phyloP scores from a whole-genome alignment of 2,113 vertebrate species.

The Chloroceryle aenea region DNA sequence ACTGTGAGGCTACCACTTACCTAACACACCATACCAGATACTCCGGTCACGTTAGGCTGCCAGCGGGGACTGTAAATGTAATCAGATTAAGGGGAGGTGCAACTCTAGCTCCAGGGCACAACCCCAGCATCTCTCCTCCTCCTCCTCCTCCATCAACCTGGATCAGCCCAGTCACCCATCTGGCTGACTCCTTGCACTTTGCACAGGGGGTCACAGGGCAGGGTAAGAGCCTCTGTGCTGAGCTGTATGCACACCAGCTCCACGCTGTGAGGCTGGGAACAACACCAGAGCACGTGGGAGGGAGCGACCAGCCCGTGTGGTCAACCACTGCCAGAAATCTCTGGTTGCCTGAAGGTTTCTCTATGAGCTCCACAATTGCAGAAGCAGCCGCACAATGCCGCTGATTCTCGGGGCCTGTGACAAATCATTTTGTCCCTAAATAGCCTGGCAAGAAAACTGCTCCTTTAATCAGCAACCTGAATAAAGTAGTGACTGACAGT shows the following conservation, averaged over 20 bases:
- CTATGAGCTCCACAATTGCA: background rate
- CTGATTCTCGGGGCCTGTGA: background rate
- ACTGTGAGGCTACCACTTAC: background rate
- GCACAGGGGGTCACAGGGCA: background rate
- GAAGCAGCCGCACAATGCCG: background rate
- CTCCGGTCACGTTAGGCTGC: background rate
- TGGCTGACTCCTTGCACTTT: background rate
- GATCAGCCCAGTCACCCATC: background rate
- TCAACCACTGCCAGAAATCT: background rate
- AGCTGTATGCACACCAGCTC: background rate
- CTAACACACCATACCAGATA: background rate
- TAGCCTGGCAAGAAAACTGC: background rate
- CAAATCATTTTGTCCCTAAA: background rate
- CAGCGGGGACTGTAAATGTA: background rate
- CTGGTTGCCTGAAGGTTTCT: background rate
- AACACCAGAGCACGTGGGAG: background rate
- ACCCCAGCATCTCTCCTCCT: background rate
- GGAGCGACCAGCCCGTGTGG: fast-evolving
- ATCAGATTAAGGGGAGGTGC: background rate
- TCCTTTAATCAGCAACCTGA: background rate
- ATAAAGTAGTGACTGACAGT: background rate
- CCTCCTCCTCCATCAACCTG: fast-evolving
- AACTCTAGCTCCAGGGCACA: background rate
- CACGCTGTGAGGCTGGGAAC: background rate
- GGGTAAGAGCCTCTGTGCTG: background rate